phyloP scores from a whole-genome alignment of 2,888 invertebrate species.

The Standfussiana lucernea region DNA sequence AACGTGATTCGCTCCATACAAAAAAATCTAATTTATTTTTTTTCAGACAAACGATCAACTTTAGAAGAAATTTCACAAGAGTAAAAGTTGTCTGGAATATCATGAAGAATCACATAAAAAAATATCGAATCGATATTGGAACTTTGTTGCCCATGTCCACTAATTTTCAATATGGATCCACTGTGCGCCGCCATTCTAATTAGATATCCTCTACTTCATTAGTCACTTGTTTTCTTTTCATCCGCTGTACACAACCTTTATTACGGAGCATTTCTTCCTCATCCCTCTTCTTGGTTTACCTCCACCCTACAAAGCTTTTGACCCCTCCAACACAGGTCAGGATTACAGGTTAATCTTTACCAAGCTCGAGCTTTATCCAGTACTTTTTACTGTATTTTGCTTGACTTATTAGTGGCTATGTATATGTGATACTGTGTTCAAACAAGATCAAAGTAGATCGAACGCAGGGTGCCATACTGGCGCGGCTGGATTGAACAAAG shows the following conservation, averaged over 20 bases:
- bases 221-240: slow-evolving; percentile 63
- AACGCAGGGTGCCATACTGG: slow-evolving; percentile 69
- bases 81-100: too few relatives aligned
- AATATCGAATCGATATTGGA: too few relatives aligned
- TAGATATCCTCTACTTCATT: slow-evolving; percentile 69
- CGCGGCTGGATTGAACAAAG: slow-evolving; percentile 75
- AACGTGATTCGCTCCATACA: too few relatives aligned
- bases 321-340: slow-evolving; percentile 46
- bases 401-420: slow-evolving; percentile 24
- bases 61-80: too few relatives aligned
- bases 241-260: slow-evolving; percentile 26
- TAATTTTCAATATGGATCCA: too few relatives aligned
- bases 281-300: slow-evolving; percentile 33
- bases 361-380: slow-evolving; percentile 34
- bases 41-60: too few relatives aligned
- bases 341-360: slow-evolving; percentile 49
- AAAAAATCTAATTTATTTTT: too few relatives aligned
- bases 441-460: slow-evolving; percentile 75
- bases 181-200: slow-evolving; percentile 66
- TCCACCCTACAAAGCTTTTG: slow-evolving; percentile 27
- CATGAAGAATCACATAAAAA: too few relatives aligned
- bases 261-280: slow-evolving; percentile 37
- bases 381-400: slow-evolving; percentile 23
- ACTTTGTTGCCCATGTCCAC: too few relatives aligned
- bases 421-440: slow-evolving; percentile 27